Base-by-base conservation (phyloP, 2,888 invertebrate species). In the Petrophora chlorosata region DNA sequence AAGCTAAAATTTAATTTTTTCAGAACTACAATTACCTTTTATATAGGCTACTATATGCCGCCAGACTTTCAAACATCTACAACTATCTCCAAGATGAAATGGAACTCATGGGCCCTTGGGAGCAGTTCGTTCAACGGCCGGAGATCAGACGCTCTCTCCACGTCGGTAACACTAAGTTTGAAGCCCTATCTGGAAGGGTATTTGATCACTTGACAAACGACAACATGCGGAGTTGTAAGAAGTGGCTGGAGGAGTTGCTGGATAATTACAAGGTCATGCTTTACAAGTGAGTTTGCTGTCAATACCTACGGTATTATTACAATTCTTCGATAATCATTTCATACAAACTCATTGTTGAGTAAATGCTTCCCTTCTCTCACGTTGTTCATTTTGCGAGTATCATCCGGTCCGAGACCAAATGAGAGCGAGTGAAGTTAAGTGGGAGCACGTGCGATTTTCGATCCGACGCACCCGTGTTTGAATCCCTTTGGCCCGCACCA, bases 261-360 rank as follows among this genome's bases (percentile, higher is more conserved):
- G 91, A 92, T 51, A 85, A 91, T 57, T 92, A 91, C 54, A 78
- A 63, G 65, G 92, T 93, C 28, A 82, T 93, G 88, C 79, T 93
- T 38, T 93, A 93, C 76, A 93, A 91, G 83, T 94, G 86, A 66
- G 87, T n/a, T n/a, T 78, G n/a, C n/a, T n/a, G n/a, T n/a, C n/a
- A n/a, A n/a, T 23, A 25, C 9, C 14, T 40, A 14, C 17, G 9
- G 23, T n/a, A 9, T 22, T 12, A 16, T 30, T 34, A 9, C n/a
- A n/a, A n/a, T n/a, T n/a, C n/a, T n/a, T n/a, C n/a, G n/a, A n/a
- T n/a, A n/a, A n/a, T n/a, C n/a, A n/a, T n/a, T n/a, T n/a, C n/a
- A n/a, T n/a, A n/a, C n/a, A n/a, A n/a, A n/a, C n/a, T n/a, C n/a
- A n/a, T n/a, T n/a, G n/a, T n/a, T n/a, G n/a, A n/a, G n/a, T n/a